Conservation (phyloP, 92 coral and sea anemone genomes). For the Palythoa grandiflora region DNA sequence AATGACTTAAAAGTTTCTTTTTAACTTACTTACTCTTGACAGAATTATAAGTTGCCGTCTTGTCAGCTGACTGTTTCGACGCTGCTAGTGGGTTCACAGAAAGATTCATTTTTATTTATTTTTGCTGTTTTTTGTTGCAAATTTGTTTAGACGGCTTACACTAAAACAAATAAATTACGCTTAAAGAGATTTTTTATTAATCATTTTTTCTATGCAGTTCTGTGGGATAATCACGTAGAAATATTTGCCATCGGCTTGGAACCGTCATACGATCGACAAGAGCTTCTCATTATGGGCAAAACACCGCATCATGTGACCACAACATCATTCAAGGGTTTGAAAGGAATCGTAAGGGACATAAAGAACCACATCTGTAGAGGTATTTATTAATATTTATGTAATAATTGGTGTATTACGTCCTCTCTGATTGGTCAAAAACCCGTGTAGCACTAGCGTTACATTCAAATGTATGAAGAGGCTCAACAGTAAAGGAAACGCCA, state of each 20-base stretch:
- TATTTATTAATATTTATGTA: constrained; percentile 1
- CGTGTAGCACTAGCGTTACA: too few species aligned
- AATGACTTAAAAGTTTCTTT: too few species aligned
- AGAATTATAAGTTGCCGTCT: too few species aligned
- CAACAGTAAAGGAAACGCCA: too few species aligned
- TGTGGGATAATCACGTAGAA: constrained; percentile 68
- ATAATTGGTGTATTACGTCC: neutral
- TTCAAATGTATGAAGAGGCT: too few species aligned
- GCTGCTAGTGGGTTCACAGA: too few species aligned
- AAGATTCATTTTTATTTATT: too few species aligned
- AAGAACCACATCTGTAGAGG: constrained; percentile 75
- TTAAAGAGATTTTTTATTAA: too few species aligned
- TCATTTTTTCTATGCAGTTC: neutral
- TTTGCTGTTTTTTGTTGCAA: neutral
- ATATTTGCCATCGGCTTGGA: constrained; percentile 74
- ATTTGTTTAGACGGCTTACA: neutral
- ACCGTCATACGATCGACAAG: constrained; percentile 39
- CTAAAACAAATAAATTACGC: neutral
- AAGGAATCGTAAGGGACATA: constrained; percentile 51
- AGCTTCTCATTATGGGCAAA: constrained; percentile 71
- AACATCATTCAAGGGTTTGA: constrained; percentile 42
- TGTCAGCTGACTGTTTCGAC: too few species aligned
- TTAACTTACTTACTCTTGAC: too few species aligned
- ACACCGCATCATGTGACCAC: constrained; percentile 78
- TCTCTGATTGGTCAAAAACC: too few species aligned